A percentile compares a stretch with the other conserved stretches of the same genome.
Conservation (phyloP, 2,113 vertebrate genomes). For the Vulpes ferrilata region DNA sequence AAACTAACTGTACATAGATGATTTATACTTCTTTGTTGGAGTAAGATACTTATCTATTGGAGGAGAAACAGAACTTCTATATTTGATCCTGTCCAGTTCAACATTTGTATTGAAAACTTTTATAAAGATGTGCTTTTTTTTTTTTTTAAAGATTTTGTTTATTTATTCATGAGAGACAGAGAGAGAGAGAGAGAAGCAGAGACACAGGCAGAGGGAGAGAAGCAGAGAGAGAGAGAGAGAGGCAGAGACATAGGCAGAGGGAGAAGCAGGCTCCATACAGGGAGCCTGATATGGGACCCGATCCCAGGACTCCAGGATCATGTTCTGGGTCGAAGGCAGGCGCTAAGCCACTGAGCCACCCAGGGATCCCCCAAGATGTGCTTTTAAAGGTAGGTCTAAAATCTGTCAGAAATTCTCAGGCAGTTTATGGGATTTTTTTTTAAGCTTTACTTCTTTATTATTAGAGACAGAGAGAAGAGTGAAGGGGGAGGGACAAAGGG, state of each 20-base stretch:
- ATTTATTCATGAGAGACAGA: no score
- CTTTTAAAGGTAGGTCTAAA: slow-evolving; percentile 54
- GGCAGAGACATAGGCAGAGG: no score
- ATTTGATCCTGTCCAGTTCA: neutral
- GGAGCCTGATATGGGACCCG: no score
- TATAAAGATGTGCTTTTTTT: neutral
- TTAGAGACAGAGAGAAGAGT: neutral
- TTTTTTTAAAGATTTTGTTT: no score
- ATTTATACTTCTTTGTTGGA: slow-evolving; percentile 40
- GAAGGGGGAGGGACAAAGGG: neutral
- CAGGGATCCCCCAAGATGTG: neutral
- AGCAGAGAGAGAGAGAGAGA: no score
- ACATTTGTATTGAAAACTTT: slow-evolving; percentile 27
- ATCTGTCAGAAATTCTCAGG: slow-evolving; percentile 1
- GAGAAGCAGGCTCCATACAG: no score
- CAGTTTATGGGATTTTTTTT: slow-evolving; percentile 1
- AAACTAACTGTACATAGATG: neutral
- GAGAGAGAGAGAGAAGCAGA: no score
- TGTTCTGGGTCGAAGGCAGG: no score
- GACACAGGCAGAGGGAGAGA: no score
- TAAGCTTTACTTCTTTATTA: neutral
- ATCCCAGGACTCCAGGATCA: no score
- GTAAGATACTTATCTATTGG: neutral
- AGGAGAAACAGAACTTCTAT: neutral
- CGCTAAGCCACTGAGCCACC: no score